Evolutionary conservation across 2,797 vertebrate species (phyloP).

Genomic region (Crypturellus tataupa): DNA sequence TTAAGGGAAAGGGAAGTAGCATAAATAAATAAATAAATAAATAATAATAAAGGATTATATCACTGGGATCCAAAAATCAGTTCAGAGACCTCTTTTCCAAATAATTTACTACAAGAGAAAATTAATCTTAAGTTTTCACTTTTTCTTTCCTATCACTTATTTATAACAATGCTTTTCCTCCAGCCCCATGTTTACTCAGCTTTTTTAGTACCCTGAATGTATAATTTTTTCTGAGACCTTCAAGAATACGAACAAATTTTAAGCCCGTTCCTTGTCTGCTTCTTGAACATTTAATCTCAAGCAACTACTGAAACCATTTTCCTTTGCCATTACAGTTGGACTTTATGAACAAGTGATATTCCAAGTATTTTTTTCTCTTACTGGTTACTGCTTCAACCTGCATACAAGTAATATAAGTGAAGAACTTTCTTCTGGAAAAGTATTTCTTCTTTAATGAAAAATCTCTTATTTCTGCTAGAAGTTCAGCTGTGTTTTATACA

Average conservation of each 20-base stretch:
- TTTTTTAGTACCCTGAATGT: rapidly evolving
- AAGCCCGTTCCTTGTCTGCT: neutral
- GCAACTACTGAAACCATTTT: neutral
- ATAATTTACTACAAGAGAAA: neutral
- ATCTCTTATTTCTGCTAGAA: neutral
- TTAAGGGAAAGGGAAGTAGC: too few species aligned
- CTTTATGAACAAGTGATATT: neutral
- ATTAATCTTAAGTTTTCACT: neutral
- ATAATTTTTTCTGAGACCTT: neutral
- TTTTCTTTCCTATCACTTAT: neutral
- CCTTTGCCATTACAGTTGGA: neutral
- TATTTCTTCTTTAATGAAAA: neutral
- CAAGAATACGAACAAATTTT: neutral
- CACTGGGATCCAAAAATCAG: neutral
- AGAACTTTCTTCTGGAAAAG: neutral
- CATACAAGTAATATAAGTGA: neutral
- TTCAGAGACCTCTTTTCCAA: neutral
- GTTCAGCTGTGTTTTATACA: constrained; percentile 21
- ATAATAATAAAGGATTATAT: neutral
- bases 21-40: too few species aligned
- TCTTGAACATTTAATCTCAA: neutral
- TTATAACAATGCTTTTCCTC: neutral
- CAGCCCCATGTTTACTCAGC: neutral
- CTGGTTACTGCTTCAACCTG: neutral
- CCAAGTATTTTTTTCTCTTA: neutral